Conservation (phyloP, 2,113 vertebrate species). For the Arenaria interpres region DNA sequence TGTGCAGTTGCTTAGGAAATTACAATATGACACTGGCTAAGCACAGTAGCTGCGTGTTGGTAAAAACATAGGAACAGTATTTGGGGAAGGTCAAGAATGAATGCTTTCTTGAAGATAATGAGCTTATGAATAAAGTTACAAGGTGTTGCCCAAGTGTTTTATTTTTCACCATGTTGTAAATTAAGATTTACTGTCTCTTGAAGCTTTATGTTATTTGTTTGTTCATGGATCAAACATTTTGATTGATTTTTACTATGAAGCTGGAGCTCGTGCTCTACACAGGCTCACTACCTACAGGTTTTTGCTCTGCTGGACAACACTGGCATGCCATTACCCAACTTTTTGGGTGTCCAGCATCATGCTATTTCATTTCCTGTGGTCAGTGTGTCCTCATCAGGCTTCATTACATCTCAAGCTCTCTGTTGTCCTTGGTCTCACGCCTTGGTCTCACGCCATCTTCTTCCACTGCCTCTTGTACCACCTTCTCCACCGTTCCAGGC, state of each 20-base stretch:
- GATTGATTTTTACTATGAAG: not conserved
- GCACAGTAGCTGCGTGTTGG: not conserved
- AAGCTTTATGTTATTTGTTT: not conserved
- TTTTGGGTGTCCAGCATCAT: not conserved
- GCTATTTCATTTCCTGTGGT: not conserved
- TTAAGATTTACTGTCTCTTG: not conserved
- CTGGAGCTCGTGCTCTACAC: not conserved
- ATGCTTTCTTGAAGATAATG: not conserved
- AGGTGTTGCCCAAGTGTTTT: not conserved
- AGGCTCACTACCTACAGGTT: not conserved
- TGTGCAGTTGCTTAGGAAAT: not conserved
- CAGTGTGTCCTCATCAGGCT: not conserved
- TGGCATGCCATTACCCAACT: rapidly evolving
- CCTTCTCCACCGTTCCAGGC: not conserved
- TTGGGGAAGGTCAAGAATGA: not conserved
- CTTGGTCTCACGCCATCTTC: not conserved
- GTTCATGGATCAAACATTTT: not conserved
- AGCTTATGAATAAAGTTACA: not conserved
- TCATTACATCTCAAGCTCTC: not conserved
- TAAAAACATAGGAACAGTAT: not conserved
- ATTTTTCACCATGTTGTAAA: not conserved
- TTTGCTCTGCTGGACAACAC: not conserved
- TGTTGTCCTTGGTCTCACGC: not conserved
- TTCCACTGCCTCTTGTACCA: not conserved
- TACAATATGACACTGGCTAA: not conserved